Evolutionary conservation across 23 tunicate species (phyloP).

Genomic region (Phallusia fumigata): DNA sequence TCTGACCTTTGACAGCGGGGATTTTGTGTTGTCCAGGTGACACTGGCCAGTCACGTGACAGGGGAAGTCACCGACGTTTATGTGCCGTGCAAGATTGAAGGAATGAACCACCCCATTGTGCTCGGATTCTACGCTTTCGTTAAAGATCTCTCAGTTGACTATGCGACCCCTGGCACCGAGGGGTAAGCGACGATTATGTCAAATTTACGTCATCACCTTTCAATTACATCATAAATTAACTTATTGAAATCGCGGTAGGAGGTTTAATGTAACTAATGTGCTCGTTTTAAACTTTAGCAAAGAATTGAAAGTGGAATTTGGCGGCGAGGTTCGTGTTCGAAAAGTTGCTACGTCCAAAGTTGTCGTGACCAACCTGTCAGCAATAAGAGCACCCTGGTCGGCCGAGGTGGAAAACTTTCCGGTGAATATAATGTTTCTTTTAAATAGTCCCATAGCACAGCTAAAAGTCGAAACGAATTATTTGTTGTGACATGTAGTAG

Average conservation of each 20-base stretch:
- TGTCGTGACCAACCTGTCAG: conserved; percentile 69
- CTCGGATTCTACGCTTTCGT: conserved; percentile 64
- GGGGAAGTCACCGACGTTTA: conserved; percentile 66
- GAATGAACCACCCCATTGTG: conserved; percentile 50
- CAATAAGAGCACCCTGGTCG: conserved; percentile 85
- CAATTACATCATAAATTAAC: not conserved
- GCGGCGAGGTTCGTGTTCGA: conserved; percentile 38
- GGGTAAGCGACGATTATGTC: conserved; percentile 28
- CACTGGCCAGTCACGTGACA: conserved; percentile 35
- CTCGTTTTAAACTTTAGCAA: not conserved
- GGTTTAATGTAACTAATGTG: not conserved
- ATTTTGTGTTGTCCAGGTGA: conserved; percentile 41
- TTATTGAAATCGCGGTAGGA: not conserved
- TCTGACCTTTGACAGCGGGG: too few species aligned
- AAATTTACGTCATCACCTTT: too few species aligned
- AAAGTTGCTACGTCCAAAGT: conserved; percentile 33
- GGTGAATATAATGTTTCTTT: too few species aligned
- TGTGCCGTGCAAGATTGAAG: conserved; percentile 77
- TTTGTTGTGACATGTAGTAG: too few species aligned
- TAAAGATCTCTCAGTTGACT: conserved; percentile 37
- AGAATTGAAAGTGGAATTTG: conserved; percentile 48
- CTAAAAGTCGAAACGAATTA: too few species aligned
- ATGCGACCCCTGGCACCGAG: conserved; percentile 48
- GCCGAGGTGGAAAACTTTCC: conserved; percentile 40
- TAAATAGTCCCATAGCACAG: too few species aligned